Conservation (phyloP, 2,113 vertebrate genomes). For the Bostrychus sinensis region DNA sequence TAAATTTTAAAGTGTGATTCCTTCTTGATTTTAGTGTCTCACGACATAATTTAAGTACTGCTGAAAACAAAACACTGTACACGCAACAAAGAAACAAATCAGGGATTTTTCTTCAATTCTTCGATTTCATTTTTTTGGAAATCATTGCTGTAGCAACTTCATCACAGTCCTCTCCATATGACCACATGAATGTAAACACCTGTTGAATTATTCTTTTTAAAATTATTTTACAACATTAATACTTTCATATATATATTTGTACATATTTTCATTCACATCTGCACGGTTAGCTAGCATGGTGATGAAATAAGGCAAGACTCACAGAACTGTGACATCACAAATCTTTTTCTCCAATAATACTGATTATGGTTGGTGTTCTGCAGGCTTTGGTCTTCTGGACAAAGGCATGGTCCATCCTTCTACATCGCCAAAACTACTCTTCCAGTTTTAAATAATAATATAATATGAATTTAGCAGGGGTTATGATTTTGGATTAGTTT, state of each 20-base stretch:
- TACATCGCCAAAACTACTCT: constrained; percentile 55
- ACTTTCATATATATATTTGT: constrained; percentile 88
- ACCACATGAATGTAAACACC: constrained; percentile 98
- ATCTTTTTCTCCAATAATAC: constrained; percentile 85
- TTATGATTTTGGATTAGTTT: constrained; percentile 48
- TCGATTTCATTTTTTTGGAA: constrained; percentile 81
- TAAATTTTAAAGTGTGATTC: constrained; percentile 86
- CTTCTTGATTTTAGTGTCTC: constrained; percentile 99
- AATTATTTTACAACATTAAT: constrained; percentile 87
- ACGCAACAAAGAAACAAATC: constrained; percentile 80
- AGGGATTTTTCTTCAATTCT: constrained; percentile 67
- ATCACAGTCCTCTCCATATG: constrained; percentile 87
- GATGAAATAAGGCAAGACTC: constrained; percentile 95
- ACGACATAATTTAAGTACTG: constrained; percentile 96
- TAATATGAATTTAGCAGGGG: constrained; percentile 19
- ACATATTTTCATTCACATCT: constrained; percentile 86
- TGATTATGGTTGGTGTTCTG: constrained; percentile 83
- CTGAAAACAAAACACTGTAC: constrained; percentile 84
- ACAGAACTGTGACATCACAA: constrained; percentile 84
- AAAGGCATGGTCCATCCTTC: constrained; percentile 75
- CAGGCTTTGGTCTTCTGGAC: constrained; percentile 87
- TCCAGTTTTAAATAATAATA: constrained; percentile 55
- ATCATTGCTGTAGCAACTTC: constrained; percentile 87
- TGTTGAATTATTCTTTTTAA: constrained; percentile 78
- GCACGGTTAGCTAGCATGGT: constrained; percentile 88